Base-by-base conservation (phyloP, 2,113 vertebrate species). In the Marmota monax region DNA sequence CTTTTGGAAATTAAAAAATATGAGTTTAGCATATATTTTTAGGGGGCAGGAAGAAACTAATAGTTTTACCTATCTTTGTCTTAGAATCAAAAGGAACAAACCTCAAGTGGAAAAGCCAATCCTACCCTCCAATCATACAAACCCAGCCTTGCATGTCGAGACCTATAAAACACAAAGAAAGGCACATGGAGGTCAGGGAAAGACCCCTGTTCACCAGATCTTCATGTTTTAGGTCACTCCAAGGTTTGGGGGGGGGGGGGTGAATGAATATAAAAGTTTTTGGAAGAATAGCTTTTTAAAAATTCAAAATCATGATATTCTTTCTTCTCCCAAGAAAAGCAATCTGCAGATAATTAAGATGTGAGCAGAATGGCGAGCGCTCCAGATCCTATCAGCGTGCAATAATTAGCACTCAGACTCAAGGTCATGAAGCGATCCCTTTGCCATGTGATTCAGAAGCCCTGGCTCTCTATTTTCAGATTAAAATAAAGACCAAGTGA, bases 401-500 rank as follows among this genome's bases (percentile, higher is more conserved):
- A 56, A 69, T 37, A 94, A 97, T 88, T 88, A 76, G 51, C 92
- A 86, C 12, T 65, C 53, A 90, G 29, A 20, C 85, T 42, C 85
- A 82, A 92, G 51, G 37, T 73, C 10, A 87, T 73, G 67, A 96
- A 90, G 87, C 67, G 56, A 86, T 92, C 83, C 92, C 9, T 94
- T 25, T 39, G 72, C 63, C 72, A 53, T 76, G 93, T 65, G 96
- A 92, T 97, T 97, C 97, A 91, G 84, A 91, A 87, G 88, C 2
- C 95, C 80, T 18, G 3, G 94, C 72, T 83, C 69, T 82, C 42
- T 39, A n/a, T 65, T 97, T 94, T 92, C 96, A 89, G 23, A 92
- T 91, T 96, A 92, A 97, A 98, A 93, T 63, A 94, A 97, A 97
- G 95, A 97, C 90, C 84, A 20, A 76, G 69, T 96, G 84, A 95